Evolutionary conservation across 2,113 vertebrate species (phyloP), one percentile per base, ranked within the genome.

Genomic region (Prunella fulvescens): DNA sequence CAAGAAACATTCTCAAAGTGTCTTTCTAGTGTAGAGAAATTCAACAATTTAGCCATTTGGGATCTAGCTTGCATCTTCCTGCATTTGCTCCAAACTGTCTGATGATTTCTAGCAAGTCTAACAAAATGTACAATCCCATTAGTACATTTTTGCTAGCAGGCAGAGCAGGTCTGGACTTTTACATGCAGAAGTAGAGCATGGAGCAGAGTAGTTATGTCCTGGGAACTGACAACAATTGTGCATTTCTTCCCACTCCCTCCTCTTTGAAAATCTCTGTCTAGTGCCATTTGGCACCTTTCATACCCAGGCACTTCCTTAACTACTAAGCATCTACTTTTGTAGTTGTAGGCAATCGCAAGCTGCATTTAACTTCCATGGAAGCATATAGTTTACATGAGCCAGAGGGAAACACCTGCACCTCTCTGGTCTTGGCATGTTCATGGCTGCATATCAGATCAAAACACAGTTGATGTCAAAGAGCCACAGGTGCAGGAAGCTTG

Each of bases 401-500:
- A 95, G 93, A 88, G 93, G 96, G 97, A 98, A 98, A 95, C 97
- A 97, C 96, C 97, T 98, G 97, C 93, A 84, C 8, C 16, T 78
- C 67, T 35, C 80, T 9, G 2, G 47, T 95, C 92, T 88, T 82
- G 42, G 18, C 47, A 71, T 48, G 71, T 42, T 90, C 88, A 72
- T 45, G 89, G 77, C 44, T 71, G 29, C 56, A 12, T 73, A 94
- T 82, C 91, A 81, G 88, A 96, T 91, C 96, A 97, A 96, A 96
- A 96, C 77, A 74, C 53, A 90, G 74, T 45, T 78, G 12, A 90
- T 87, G 89, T 94, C 88, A 94, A 92, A 95, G 92, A 93, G 50
- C 37, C 93, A 93, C 96, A 97, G 96, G 96, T 98, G 96, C 95
- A 84, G 86, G 93, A 94, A 94, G 90, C 90, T 76, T 92, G 79